Base-by-base conservation (phyloP, 1,140 invertebrate genomes). In the Papilio xuthus region DNA sequence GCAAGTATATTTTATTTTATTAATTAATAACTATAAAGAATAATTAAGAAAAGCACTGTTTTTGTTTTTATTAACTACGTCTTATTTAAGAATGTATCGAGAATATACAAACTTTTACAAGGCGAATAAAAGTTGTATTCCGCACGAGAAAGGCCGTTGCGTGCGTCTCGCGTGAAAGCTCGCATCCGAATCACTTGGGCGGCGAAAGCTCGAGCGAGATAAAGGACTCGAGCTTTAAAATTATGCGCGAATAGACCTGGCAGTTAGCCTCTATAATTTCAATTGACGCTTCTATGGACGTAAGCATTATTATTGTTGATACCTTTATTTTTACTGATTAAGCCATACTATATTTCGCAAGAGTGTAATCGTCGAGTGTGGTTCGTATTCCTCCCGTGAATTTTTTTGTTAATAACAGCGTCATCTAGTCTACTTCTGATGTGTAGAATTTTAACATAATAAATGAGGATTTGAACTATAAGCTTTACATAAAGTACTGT, bases 111-210 rank as follows among this genome's bases (percentile, higher is more conserved):
- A 70, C 69, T 70, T 70, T 70, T 41, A 67, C 37, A 15, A 70
- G n/a, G 28, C 32, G 32, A 37, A 70, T 70, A 41, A 70, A 70
- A 70, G 69, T 70, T 70, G 69, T 32, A 20, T 15, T 70, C 32
- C 28, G 28, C 28, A 70, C 37, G 69, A 73, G 71, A 42, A 47
- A 47, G 41, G 12, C 71, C 71, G 41, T 47, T 44, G 26, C 41
- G 71, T 82, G 78, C 81, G 79, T 53, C 73, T 23, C 26, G 13
- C 44, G 12, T 67, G 78, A 37, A 74, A 37, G 79, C 53, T 77
- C 71, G 50, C 79, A 71, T 82, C 81, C 78, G 81, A 82, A 70
- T 82, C 76, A 79, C 56, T 44, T 60, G 15, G n/a, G n/a, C 63
- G 78, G 79, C 80, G 81, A 80, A 82, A 80, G 78, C 77, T 82